Evolutionary conservation across 2,888 invertebrate genomes (phyloP).

Genomic region (Therioaphis trifolii): DNA sequence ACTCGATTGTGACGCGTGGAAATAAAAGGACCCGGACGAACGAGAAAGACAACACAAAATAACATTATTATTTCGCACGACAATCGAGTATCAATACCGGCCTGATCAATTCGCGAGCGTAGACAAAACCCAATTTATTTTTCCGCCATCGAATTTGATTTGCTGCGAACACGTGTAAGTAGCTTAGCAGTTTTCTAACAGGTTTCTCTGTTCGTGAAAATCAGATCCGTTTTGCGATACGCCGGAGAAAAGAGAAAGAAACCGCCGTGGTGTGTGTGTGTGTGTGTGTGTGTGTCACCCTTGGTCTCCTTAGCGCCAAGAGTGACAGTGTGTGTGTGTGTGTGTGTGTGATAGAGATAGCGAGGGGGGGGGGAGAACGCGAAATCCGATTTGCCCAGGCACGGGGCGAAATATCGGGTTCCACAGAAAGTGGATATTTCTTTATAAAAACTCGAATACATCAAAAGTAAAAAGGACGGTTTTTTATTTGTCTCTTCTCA

Average conservation of each 20-base stretch:
- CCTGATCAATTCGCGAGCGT: background rate
- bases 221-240: constrained; percentile 16
- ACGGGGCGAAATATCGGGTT: constrained; percentile 1
- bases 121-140: background rate
- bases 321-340: background rate
- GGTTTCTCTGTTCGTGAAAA: background rate
- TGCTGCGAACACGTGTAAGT: background rate
- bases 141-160: constrained; percentile 20
- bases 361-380: background rate
- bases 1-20: background rate
- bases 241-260: too few species aligned
- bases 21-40: background rate
- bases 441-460: constrained; percentile 7
- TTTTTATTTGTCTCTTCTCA: constrained; percentile 10
- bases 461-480: constrained; percentile 30
- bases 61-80: constrained; percentile 2
- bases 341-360: background rate
- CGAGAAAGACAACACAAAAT: background rate
- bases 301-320: too few species aligned
- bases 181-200: constrained; percentile 11
- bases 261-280: too few species aligned
- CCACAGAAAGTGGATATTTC: background rate
- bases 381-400: constrained; percentile 39
- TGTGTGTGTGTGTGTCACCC: too few species aligned
- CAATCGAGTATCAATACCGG: background rate